phyloP scores from a whole-genome alignment of 2,797 vertebrate species.

The Danio albolineatus region DNA sequence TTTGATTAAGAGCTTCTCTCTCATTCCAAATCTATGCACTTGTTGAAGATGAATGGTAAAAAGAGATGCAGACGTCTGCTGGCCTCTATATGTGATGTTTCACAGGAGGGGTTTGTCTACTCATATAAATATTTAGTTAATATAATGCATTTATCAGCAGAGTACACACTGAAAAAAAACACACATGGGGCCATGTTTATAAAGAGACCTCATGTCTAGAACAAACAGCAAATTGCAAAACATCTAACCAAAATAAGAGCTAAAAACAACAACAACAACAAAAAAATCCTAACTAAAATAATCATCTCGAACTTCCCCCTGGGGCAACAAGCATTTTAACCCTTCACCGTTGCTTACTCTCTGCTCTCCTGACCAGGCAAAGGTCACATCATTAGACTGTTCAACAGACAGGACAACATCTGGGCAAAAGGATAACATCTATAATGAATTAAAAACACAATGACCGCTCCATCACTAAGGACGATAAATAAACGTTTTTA shows the following conservation, averaged over 20 bases:
- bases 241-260: constrained; percentile 25
- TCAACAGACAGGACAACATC: constrained; percentile 27
- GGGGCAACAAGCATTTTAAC: constrained; percentile 52
- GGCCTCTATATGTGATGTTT: constrained; percentile 17
- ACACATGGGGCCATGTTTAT: constrained; percentile 47
- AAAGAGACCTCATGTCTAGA: constrained; percentile 44
- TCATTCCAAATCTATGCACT: constrained; percentile 46
- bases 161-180: constrained; percentile 42
- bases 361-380: constrained; percentile 47
- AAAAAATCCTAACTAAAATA: neutral
- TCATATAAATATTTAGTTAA: constrained; percentile 40
- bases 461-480: constrained; percentile 3
- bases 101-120: constrained; percentile 15
- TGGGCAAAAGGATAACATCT: neutral
- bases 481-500: neutral
- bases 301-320: constrained; percentile 33
- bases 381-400: constrained; percentile 47
- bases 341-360: constrained; percentile 36
- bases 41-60: neutral
- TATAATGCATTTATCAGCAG: constrained; percentile 52
- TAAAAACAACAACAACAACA: too few relatives aligned
- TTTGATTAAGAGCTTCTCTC: constrained; percentile 40
- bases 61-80: constrained; percentile 6
- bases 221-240: constrained; percentile 51
- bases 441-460: constrained; percentile 43